Evolutionary conservation across 2,797 vertebrate genomes (phyloP), one percentile per base, ranked within the genome.

Genomic region (Lagodon rhomboides): DNA sequence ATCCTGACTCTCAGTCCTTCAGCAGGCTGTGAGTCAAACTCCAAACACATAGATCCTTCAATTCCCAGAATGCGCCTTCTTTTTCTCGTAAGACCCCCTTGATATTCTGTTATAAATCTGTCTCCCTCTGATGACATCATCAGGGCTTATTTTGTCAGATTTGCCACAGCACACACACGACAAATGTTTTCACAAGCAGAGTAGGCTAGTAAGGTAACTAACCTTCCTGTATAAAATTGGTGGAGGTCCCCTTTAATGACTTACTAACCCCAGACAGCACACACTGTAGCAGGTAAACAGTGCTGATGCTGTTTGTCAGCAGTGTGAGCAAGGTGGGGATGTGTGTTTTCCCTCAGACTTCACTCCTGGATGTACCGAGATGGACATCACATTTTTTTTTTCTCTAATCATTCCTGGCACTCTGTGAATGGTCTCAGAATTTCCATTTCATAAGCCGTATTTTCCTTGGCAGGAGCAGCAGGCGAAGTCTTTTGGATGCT

Each of bases 391-490:
- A n/a, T n/a, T n/a, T n/a, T 77, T 90, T 85, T 69, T 85, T 69
- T 79, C 55, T 68, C 88, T 88, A 91, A 94, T 93, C 85, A 93
- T 86, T 87, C 87, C 91, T 93, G 89, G 88, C 87, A 91, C 83
- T 89, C 85, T 54, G 86, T 94, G 87, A 94, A 95, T 92, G 94
- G 90, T 87, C 95, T 97, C 94, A 96, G 92, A 95, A 95, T 96
- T 96, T 97, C 95, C 93, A 96, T 94, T 96, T 96, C 93, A 95
- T 88, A 87, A 94, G 87, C 87, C 8, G 82, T 88, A 91, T 95
- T 96, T 95, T 94, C 78, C 86, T 95, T 96, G 95, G 95, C 95
- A 91, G 84, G 77, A 86, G 80, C 75, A 75, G 76, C 77, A 77
- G 87, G 90, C 82, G 69, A 91, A 92, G 94, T 94, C 93, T 95